phyloP scores from a whole-genome alignment of 2,113 vertebrate species.

The Tenebrosternarchus preto region DNA sequence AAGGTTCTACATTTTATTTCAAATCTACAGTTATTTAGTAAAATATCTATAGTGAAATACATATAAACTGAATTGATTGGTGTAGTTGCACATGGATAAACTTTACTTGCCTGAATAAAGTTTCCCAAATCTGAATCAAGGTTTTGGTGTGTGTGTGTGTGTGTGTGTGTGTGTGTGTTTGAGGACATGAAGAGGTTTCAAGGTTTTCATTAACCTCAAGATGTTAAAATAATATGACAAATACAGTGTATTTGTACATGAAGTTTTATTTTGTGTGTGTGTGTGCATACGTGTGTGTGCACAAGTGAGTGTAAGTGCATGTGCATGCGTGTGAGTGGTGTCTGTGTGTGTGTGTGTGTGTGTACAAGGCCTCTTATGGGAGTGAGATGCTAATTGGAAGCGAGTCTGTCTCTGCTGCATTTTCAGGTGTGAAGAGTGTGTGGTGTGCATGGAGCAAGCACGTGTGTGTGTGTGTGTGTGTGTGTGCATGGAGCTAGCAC shows the following conservation, averaged over 20 bases:
- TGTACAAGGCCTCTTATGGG: slow-evolving; percentile 63
- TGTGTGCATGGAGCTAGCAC: slow-evolving; percentile 83
- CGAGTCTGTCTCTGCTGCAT: slow-evolving; percentile 79
- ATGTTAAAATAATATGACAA: slow-evolving; percentile 12
- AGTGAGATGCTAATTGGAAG: slow-evolving; percentile 81
- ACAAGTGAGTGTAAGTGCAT: slow-evolving; percentile 5
- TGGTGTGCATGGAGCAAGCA: slow-evolving; percentile 83
- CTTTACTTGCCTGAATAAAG: background rate
- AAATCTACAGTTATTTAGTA: no score
- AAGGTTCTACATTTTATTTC: background rate
- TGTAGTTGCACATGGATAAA: background rate
- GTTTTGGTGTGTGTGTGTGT: background rate
- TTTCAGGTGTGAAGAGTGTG: slow-evolving; percentile 80
- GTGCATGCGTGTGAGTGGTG: slow-evolving; percentile 18
- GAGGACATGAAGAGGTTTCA: no score
- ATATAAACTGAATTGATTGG: no score
- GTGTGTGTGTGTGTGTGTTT: no score
- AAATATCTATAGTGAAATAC: no score
- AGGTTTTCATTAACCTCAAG: slow-evolving; percentile 2
- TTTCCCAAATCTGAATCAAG: background rate
- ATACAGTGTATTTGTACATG: no score
- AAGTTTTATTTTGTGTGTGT: background rate
- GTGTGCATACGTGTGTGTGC: slow-evolving; percentile 17
- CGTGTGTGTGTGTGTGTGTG: slow-evolving; percentile 65
- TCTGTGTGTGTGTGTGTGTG: slow-evolving; percentile 12